Base-by-base conservation (phyloP, 2,888 invertebrate species). In the Hymenopus coronatus region DNA sequence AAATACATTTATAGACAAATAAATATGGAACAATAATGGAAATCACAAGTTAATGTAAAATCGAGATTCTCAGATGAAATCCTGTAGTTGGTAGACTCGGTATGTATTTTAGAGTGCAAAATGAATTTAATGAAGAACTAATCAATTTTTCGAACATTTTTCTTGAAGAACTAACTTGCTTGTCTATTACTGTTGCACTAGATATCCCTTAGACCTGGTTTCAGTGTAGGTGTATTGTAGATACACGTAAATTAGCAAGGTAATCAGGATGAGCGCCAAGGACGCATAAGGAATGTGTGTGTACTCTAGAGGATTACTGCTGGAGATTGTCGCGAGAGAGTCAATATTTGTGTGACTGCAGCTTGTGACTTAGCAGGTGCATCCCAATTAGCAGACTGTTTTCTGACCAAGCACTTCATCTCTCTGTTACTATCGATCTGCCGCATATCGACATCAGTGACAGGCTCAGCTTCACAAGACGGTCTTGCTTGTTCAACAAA, bases 371-470 rank as follows among this genome's bases (percentile, higher is more conserved):
- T 70, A 70, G 54, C 54, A 70, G 54, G 54, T 70, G 54, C 84
- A 30, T 88, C 81, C 88, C 90, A 88, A 90, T 88, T 90, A 88
- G 83, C 82, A 6, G 85, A 28, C 33, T 90, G 90, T 90, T 90
- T 88, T 89, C 90, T 88, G 83, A 88, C 27, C 87, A 89, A 90
- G 89, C 90, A 90, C 90, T 90, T 83, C 82, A 88, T 85, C 28
- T 30, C 82, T 70, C 54, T 70, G 54, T 25, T 70, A 15, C 54
- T 70, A 70, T 70, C 54, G 54, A 70, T 70, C 54, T 70, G 54
- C 4, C 25, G 54, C 54, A 15, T 70, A 70, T 70, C 25, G 54
- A 70, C 54, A 70, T 70, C 54, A 70, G 54, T 70, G 54, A 20
- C 54, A 70, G 6, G 54, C 54, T 25, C 54, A 70, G 54, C 54